Base-by-base conservation (phyloP, 2,888 invertebrate genomes). In the Andrena praecox region DNA sequence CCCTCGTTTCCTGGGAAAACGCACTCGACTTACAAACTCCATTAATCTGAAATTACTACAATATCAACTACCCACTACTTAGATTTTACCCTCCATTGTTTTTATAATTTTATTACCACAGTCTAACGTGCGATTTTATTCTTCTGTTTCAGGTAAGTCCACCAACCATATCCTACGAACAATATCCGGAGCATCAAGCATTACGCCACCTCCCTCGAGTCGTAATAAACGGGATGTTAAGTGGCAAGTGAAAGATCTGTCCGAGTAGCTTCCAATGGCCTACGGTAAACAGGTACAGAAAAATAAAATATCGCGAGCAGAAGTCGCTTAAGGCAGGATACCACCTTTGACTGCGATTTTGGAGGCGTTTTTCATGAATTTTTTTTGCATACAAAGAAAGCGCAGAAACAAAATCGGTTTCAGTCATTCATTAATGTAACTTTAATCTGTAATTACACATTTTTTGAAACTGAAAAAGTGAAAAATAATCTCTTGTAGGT, bases 121-220 rank as follows among this genome's bases (percentile, higher is more conserved):
- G n/a, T 80, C 73, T 87, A 81, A 87, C 68, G 33, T 66, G 63
- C 64, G 56, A 35, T 42, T 64, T 78, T 80, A 68, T 84, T 73
- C 85, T 80, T 90, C 59, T 91, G 92, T 92, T 92, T 64, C 87
- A 92, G 87, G 87, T 87, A 85, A 87, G 87, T 81, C 63, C 66
- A 24, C 35, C 42, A 31, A 7, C 62, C n/a, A 85, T 85, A 85
- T 24, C 20, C 24, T 64, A 64, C 16, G 56, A 62, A 54, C 56
- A 63, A 12, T 56, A 76, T 72, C 67, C 33, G 68, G 24, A 33
- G 10, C 27, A 66, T 12, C 10, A 31, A 60, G 16, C 33, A 62
- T 48, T 3, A 29, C 29, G 82, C 84, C 77, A 77, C 86, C 77
- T 79, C 79, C 85, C 88, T 81, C 69, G 62, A 27, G 59, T n/a